Evolutionary conservation across 2,888 invertebrate genomes (phyloP).

Genomic region (Druceiella hillmani): DNA sequence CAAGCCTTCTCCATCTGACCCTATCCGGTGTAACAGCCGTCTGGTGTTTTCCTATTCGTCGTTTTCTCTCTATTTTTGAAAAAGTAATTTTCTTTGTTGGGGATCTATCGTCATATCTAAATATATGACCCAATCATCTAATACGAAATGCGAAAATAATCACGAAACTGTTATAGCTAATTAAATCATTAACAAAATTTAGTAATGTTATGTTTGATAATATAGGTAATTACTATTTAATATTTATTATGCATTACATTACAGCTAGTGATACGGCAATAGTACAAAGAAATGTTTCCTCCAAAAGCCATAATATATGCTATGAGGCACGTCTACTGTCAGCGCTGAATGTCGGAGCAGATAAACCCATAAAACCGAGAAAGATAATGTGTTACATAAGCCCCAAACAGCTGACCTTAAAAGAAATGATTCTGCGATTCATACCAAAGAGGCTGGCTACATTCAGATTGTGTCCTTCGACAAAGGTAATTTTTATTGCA

Average conservation of each 20-base stretch:
- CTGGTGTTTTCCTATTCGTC: no score
- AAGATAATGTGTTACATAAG: slow-evolving; percentile 88
- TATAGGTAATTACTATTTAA: no score
- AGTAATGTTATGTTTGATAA: no score
- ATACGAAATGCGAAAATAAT: no score
- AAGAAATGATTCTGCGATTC: slow-evolving; percentile 89
- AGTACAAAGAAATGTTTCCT: slow-evolving; percentile 82
- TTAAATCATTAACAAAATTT: no score
- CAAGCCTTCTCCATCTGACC: no score
- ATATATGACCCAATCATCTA: no score
- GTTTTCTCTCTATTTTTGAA: no score
- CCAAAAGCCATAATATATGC: slow-evolving; percentile 79
- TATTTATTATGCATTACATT: slow-evolving; percentile 9
- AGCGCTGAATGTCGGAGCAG: slow-evolving; percentile 28
- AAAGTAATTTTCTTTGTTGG: no score
- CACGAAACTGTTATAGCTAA: no score
- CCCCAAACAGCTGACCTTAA: slow-evolving; percentile 84
- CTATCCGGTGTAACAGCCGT: no score
- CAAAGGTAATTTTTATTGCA: slow-evolving; percentile 69
- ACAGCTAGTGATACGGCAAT: slow-evolving; percentile 72
- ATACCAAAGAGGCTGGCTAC: slow-evolving; percentile 89
- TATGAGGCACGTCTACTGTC: slow-evolving; percentile 63
- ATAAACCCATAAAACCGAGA: slow-evolving; percentile 66
- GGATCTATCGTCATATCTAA: no score
- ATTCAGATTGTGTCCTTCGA: slow-evolving; percentile 89